Evolutionary conservation across 2,113 vertebrate species (phyloP).

Genomic region (Bubo scandiacus): DNA sequence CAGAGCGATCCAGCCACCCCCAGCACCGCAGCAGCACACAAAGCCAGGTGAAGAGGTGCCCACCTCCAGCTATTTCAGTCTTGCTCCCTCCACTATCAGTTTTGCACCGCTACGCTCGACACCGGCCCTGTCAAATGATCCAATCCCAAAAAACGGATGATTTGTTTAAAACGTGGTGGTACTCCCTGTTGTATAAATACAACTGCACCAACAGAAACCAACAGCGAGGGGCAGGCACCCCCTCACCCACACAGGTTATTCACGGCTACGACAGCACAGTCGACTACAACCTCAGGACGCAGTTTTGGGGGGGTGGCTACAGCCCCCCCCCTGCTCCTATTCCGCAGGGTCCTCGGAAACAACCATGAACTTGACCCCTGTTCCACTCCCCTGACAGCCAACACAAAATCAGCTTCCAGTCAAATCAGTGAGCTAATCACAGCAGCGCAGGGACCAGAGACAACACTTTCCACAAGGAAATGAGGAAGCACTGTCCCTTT

Average conservation of each 20-base stretch:
- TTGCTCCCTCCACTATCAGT: background rate
- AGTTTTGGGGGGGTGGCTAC: background rate
- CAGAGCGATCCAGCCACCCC: accelerated
- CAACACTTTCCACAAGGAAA: background rate
- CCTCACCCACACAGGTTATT: background rate
- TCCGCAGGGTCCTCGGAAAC: background rate
- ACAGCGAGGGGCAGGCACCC: background rate
- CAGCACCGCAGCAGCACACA: background rate
- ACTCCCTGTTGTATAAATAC: background rate
- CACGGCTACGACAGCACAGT: background rate
- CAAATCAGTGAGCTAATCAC: accelerated
- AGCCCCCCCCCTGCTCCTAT: background rate
- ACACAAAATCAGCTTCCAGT: background rate
- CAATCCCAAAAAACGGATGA: accelerated
- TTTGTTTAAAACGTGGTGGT: accelerated
- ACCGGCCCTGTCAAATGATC: accelerated
- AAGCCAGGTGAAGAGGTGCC: background rate
- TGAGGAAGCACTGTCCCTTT: accelerated
- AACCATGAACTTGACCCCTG: accelerated
- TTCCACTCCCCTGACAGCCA: no score
- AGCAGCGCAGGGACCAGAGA: accelerated
- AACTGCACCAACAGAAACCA: no score
- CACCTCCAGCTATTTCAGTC: background rate
- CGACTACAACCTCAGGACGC: no score
- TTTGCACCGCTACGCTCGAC: background rate